Conservation (phyloP, 2,113 vertebrate species). For the Cephalopterus ornatus region DNA sequence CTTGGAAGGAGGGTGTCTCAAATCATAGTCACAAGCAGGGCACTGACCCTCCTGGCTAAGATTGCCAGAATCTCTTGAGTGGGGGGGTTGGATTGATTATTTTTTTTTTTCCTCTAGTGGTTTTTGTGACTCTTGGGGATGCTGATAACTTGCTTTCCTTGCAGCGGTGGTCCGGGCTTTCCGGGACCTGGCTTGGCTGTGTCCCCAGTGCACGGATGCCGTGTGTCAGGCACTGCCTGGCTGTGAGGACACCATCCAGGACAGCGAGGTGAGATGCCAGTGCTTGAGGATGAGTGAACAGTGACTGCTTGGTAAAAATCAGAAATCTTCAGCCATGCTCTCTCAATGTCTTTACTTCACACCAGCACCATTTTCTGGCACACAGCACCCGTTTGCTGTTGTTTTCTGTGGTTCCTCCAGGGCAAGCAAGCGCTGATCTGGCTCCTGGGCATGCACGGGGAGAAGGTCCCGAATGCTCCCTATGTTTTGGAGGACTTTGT, state of each 20-base stretch:
- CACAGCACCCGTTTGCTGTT: background rate
- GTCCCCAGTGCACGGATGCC: conserved; percentile 84
- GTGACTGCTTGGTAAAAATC: background rate
- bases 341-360: rapidly evolving
- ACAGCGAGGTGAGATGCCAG: conserved; percentile 80
- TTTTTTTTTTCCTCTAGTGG: background rate
- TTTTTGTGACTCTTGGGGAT: background rate
- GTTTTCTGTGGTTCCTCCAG: conserved; percentile 60
- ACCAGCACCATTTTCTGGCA: rapidly evolving
- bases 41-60: background rate
- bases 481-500: conserved; percentile 91
- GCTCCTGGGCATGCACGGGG: conserved; percentile 88
- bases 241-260: conserved; percentile 87
- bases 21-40: background rate
- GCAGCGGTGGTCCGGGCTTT: conserved; percentile 90
- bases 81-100: rapidly evolving
- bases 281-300: background rate
- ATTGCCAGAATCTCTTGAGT: background rate
- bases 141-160: background rate
- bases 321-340: background rate
- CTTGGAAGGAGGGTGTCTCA: background rate
- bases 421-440: conserved; percentile 92
- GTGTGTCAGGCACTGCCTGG: conserved; percentile 85
- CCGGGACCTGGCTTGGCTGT: conserved; percentile 92
- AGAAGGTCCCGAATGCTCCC: conserved; percentile 82